Evolutionary conservation across 2,797 vertebrate genomes (phyloP).

Genomic region (Cirrhinus molitorella): DNA sequence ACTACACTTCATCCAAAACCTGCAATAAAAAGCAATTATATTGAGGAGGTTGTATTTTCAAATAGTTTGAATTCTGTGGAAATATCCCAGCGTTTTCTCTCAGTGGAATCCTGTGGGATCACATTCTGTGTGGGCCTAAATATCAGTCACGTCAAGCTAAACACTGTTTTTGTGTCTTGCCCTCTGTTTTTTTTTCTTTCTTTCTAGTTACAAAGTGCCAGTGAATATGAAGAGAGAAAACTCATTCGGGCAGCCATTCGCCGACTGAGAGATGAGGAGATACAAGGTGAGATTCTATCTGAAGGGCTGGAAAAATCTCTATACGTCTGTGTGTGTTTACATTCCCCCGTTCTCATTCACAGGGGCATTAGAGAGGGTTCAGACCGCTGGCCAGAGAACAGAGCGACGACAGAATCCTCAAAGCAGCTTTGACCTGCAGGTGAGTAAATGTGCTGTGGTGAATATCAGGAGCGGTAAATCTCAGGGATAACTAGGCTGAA

Average conservation of each 20-base stretch:
- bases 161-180: constrained; percentile 18
- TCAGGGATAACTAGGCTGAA: constrained; percentile 5
- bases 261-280: constrained; percentile 87
- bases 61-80: constrained; percentile 17
- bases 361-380: constrained; percentile 69
- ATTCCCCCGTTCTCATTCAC: constrained; percentile 28
- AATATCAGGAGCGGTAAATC: constrained; percentile 18
- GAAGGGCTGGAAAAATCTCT: not conserved
- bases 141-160: constrained; percentile 21
- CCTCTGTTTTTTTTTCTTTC: constrained; percentile 19
- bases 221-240: constrained; percentile 93
- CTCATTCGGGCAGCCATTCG: constrained; percentile 93
- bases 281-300: constrained; percentile 80
- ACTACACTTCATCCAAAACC: not conserved
- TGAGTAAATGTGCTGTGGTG: constrained; percentile 66
- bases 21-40: not conserved
- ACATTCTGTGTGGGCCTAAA: constrained; percentile 10
- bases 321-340: constrained; percentile 22
- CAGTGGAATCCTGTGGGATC: constrained; percentile 9
- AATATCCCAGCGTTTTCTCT: constrained; percentile 1
- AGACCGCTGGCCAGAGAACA: constrained; percentile 56
- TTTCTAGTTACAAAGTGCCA: constrained; percentile 83
- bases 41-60: not conserved
- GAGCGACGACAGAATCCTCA: constrained; percentile 68
- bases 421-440: constrained; percentile 69